Evolutionary conservation across 2,888 invertebrate species (phyloP).

Genomic region (Spilarctia lutea): DNA sequence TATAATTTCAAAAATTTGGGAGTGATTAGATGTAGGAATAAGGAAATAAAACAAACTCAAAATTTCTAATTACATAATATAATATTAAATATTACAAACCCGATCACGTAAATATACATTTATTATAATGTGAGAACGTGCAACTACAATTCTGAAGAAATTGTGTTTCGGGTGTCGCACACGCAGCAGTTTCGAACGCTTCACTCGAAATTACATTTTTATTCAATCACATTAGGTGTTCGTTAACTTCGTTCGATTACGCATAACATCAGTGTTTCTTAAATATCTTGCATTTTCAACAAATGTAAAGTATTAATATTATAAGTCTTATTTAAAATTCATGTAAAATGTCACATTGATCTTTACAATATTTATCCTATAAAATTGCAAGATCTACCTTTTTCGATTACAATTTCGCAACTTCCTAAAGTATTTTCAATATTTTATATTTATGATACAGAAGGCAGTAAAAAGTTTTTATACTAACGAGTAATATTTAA

Average conservation of each 20-base stretch:
- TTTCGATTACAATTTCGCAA: background rate
- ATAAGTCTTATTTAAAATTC: conserved; percentile 19
- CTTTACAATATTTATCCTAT: background rate
- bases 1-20: too few relatives aligned
- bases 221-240: background rate
- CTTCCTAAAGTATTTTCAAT: background rate
- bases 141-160: conserved; percentile 36
- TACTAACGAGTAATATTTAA: background rate
- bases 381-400: background rate
- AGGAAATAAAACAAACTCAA: conserved; percentile 15
- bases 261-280: background rate
- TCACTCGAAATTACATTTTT: background rate
- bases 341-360: conserved; percentile 10
- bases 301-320: conserved; percentile 7
- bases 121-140: conserved; percentile 41
- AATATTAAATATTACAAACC: conserved; percentile 50
- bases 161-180: conserved; percentile 16
- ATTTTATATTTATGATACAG: background rate
- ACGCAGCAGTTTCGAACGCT: conserved; percentile 14
- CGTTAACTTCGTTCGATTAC: background rate
- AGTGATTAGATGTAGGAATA: background rate
- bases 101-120: conserved; percentile 50
- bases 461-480: background rate
- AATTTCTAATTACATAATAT: conserved; percentile 41
- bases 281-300: background rate